Base-by-base conservation (phyloP, 1,140 invertebrate species). In the Ceratoteleas bidentatus region DNA sequence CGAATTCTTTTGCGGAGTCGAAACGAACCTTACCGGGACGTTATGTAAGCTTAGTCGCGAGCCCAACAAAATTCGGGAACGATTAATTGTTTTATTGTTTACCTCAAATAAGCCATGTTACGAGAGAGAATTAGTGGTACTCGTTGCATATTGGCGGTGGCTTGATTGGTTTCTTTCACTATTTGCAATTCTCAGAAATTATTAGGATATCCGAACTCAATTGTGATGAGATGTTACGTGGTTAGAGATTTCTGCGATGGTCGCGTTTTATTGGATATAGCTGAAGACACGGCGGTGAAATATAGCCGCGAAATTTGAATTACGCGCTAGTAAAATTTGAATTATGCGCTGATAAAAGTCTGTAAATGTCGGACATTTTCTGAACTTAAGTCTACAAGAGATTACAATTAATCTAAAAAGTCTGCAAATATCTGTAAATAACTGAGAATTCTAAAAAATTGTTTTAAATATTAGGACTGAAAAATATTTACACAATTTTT, bases 91-190 rank as follows among this genome's bases (percentile, higher is more conserved):
- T 24, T 24, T 24, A 24, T 2, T 24, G 24, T 74, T 65, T 90
- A 91, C 90, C 90, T 90, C 4, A 87, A 9, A 14, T 80, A 85
- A 72, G 88, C 86, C 85, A 91, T 90, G 53, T 86, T 87, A 16
- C 89, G 84, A 10, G 85, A 84, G 70, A 90, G 57, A 6, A 81
- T 75, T 6, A 16, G 6, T 14, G 83, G 47, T 33, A 83, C 69
- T 77, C 88, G 83, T 62, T 89, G 87, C 90, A 91, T 90, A 34
- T 81, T 87, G 13, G 4, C 11, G 14, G 47, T 33, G 34, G 13
- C 10, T 43, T 10, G 15, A 15, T 7, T 24, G 7, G 10, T 11
- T 61, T 49, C 6, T 34, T 14, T 16, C 40, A 36, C 32, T 14
- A 4, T 33, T 61, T 61, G 3, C 14, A 50, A 14, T 52, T 24